Evolutionary conservation across 1,140 invertebrate species (phyloP).

Genomic region (Hyposmocoma kahamanoa): DNA sequence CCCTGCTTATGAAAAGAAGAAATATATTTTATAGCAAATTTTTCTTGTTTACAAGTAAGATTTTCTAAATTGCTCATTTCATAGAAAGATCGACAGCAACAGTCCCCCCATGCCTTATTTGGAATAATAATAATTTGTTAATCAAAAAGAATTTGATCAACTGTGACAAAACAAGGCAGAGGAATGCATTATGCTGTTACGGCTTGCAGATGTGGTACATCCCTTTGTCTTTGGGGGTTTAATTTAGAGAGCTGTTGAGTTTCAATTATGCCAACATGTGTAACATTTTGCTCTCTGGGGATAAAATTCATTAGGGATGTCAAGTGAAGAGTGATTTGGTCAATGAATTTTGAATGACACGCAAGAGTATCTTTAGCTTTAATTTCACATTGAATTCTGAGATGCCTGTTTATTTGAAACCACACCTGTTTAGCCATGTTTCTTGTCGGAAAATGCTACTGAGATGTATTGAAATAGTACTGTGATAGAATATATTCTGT

Average conservation of each 20-base stretch:
- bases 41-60: constrained; percentile 15
- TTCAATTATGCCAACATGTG: constrained; percentile 25
- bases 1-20: neutral
- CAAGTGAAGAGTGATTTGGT: constrained; percentile 66
- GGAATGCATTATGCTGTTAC: constrained; percentile 46
- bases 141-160: neutral
- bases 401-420: too few relatives aligned
- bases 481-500: too few relatives aligned
- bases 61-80: constrained; percentile 5
- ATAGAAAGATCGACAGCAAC: neutral
- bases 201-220: constrained; percentile 52
- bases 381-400: too few relatives aligned
- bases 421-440: too few relatives aligned
- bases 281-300: constrained; percentile 46
- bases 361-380: too few relatives aligned
- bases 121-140: neutral
- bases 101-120: neutral
- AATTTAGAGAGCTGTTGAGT: constrained; percentile 46
- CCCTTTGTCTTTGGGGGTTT: constrained; percentile 41
- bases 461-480: too few relatives aligned
- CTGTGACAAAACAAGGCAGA: constrained; percentile 56
- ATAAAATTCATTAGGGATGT: constrained; percentile 50
- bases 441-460: too few relatives aligned
- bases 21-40: constrained; percentile 26
- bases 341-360: too few relatives aligned